Conservation (phyloP, 1,140 invertebrate genomes). For the Leptinotarsa undecemlineata region DNA sequence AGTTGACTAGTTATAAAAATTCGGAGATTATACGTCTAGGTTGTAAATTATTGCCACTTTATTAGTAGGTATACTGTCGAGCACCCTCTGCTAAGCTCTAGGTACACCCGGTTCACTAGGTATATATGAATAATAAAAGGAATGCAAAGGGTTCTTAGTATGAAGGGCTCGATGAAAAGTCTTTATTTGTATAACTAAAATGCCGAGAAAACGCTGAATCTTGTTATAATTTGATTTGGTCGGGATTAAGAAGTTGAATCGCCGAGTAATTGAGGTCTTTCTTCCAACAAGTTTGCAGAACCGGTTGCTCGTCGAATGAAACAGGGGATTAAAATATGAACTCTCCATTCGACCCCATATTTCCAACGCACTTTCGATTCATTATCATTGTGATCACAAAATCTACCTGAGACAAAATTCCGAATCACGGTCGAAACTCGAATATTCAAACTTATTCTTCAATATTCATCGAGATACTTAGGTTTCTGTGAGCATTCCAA, state of each 20-base stretch:
- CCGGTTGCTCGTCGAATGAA: neutral
- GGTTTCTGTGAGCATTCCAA: too few species aligned
- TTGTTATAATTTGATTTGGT: conserved; percentile 5
- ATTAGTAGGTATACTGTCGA: conserved; percentile 4
- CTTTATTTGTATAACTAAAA: neutral
- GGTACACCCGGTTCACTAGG: neutral
- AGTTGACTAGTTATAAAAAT: neutral
- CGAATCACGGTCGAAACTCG: too few species aligned
- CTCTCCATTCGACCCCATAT: neutral
- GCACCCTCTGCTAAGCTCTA: neutral
- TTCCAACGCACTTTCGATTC: too few species aligned
- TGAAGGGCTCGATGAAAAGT: neutral
- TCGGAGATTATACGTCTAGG: neutral
- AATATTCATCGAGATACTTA: too few species aligned
- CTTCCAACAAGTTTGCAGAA: neutral
- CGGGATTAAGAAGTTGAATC: neutral
- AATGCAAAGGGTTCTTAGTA: neutral
- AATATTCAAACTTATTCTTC: too few species aligned
- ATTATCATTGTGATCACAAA: too few species aligned
- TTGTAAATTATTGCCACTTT: neutral
- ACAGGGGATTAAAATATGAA: conserved; percentile 3
- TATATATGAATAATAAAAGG: neutral
- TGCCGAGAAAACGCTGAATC: neutral
- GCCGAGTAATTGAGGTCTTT: conserved; percentile 2
- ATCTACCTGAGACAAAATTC: too few species aligned